Evolutionary conservation across 1,140 invertebrate species (phyloP).

Genomic region (Zaprionus gabonicus): DNA sequence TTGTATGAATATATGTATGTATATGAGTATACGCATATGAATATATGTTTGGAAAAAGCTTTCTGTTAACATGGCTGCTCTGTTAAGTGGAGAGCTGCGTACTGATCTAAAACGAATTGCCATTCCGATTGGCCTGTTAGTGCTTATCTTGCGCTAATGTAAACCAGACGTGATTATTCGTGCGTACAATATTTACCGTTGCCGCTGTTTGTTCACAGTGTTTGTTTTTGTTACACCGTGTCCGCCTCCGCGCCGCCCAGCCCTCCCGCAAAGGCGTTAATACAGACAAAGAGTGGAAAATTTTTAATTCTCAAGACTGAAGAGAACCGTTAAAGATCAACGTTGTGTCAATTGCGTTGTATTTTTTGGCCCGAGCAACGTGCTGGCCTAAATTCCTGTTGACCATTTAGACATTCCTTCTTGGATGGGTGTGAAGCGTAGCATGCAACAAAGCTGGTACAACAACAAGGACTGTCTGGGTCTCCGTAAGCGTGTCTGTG

Average conservation of each 20-base stretch:
- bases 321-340: slow-evolving; percentile 20
- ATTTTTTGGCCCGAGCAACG: slow-evolving; percentile 45
- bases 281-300: slow-evolving; percentile 79
- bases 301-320: slow-evolving; percentile 52
- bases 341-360: slow-evolving; percentile 40
- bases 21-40: too few species aligned
- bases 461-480: slow-evolving; percentile 91
- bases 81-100: slow-evolving; percentile 37
- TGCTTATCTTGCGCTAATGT: slow-evolving; percentile 48
- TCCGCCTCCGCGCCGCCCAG: slow-evolving; percentile 13
- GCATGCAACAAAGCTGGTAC: slow-evolving; percentile 67
- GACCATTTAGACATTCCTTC: slow-evolving; percentile 37
- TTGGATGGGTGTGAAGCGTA: slow-evolving; percentile 85
- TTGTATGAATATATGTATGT: neutral
- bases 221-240: slow-evolving; percentile 60
- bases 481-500: slow-evolving; percentile 92
- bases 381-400: slow-evolving; percentile 52
- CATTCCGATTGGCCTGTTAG: slow-evolving; percentile 37
- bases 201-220: slow-evolving; percentile 25
- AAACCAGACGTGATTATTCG: slow-evolving; percentile 56
- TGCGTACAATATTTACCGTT: slow-evolving; percentile 21
- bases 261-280: slow-evolving; percentile 27
- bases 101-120: slow-evolving; percentile 16
- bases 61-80: slow-evolving; percentile 21
- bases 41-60: slow-evolving; percentile 6